Evolutionary conservation across 30 jellyfish, hydroid and myxozoan species (phyloP).

Genomic region (Chrysaora quinquecirrha): DNA sequence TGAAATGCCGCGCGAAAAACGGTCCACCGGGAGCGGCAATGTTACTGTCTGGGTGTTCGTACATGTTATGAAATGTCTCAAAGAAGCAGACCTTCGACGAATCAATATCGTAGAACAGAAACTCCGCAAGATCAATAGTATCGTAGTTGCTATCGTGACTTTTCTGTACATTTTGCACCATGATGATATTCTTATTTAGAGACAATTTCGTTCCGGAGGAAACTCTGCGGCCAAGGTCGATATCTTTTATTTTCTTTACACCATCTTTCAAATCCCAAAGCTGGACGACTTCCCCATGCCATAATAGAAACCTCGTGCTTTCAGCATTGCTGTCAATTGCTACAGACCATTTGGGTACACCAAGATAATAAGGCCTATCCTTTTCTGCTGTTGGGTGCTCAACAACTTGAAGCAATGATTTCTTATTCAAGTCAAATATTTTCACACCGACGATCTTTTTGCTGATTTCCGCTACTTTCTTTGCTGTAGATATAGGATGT

Average conservation of each 20-base stretch:
- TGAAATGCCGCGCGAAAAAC: conserved; percentile 30
- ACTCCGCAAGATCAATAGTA: conserved; percentile 15
- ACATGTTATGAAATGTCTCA: conserved; percentile 18
- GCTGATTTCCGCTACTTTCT: conserved; percentile 6
- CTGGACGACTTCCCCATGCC: conserved; percentile 22
- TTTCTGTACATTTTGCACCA: conserved; percentile 20
- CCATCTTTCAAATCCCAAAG: conserved; percentile 30
- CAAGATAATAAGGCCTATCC: background rate
- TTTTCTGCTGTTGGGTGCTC: background rate
- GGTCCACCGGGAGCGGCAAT: conserved; percentile 39
- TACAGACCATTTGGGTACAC: conserved; percentile 20
- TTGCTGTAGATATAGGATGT: conserved; percentile 14
- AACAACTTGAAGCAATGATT: background rate
- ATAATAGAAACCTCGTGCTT: conserved; percentile 24
- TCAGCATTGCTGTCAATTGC: conserved; percentile 34
- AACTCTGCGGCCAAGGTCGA: conserved; percentile 31
- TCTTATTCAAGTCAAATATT: conserved; percentile 18
- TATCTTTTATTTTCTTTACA: conserved; percentile 7
- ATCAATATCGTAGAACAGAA: conserved; percentile 17
- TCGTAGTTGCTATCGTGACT: conserved; percentile 42
- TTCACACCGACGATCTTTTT: conserved; percentile 13
- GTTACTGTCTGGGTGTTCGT: conserved; percentile 35
- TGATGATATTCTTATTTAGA: conserved; percentile 22
- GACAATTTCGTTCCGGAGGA: conserved; percentile 9
- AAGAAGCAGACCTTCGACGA: conserved; percentile 31